These are phyloP conservation scores for Empis stercorea DNA, from an alignment of 2,888 invertebrate genomes.

Conservation along the genomic window DNA sequence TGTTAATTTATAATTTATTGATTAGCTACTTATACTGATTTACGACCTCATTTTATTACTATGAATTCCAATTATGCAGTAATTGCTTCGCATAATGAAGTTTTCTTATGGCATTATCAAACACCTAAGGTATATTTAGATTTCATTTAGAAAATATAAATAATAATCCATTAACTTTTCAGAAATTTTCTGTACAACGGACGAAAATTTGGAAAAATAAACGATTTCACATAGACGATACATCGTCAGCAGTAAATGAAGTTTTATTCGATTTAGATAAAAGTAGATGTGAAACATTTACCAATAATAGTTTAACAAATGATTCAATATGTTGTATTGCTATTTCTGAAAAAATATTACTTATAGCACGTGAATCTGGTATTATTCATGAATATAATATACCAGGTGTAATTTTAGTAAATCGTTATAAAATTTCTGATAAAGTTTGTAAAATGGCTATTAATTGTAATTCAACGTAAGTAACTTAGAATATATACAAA, in stretches of 20 bases:
- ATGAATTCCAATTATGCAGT: conserved; percentile 71
- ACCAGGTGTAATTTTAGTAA: conserved; percentile 71
- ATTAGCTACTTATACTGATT: conserved; percentile 56
- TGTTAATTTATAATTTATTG: conserved; percentile 7
- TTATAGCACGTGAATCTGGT: conserved; percentile 83
- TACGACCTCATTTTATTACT: conserved; percentile 56
- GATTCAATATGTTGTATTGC: conserved; percentile 80
- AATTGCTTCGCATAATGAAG: conserved; percentile 74
- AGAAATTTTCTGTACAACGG: conserved; percentile 20
- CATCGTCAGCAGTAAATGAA: conserved; percentile 56
- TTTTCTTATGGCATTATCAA: conserved; percentile 89
- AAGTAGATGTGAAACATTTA: conserved; percentile 35
- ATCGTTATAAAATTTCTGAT: conserved; percentile 55
- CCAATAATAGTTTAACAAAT: conserved; percentile 44
- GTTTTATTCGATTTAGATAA: conserved; percentile 49
- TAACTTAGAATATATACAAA: conserved; percentile 9
- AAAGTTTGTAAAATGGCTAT: conserved; percentile 70
- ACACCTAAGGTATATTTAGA: conserved; percentile 53
- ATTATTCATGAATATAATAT: conserved; percentile 75
- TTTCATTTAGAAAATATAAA: too few species aligned
- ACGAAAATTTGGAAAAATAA: conserved; percentile 43
- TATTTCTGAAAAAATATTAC: conserved; percentile 66
- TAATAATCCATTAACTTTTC: too few species aligned
- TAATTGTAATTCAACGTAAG: conserved; percentile 78
- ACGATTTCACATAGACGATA: conserved; percentile 69